Evolutionary conservation across 2,113 vertebrate genomes (phyloP), one percentile per base, ranked within the genome.

Genomic region (Limanda limanda): DNA sequence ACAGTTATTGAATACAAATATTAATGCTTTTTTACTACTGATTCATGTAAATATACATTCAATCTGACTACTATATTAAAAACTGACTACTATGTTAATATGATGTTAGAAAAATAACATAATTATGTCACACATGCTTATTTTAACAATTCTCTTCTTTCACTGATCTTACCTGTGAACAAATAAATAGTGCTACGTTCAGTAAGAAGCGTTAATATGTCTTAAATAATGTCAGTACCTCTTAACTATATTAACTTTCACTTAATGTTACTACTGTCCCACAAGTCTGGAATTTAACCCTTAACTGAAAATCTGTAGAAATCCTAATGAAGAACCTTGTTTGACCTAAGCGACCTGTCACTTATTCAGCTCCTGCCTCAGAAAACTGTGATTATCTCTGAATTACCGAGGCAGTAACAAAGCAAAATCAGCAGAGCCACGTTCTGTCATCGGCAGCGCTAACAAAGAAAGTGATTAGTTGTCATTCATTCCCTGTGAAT

Each of bases 381-480:
- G 14, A 31, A 52, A 70, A 45, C 42, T 70, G 64, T 37, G 59
- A 51, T 65, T 64, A 27, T 21, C 42, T 65, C 21, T 52, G 37
- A 52, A 24, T 42, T 27, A 25, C n/a, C 42, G 71, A 59, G 42
- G 52, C 59, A 45, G 25, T 17, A 51, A 10, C 37, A 40, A 48
- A 23, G 18, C 14, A 24, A 70, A 70, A 59, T 81, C 9, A 52
- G 42, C 59, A 1, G 3, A 42, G 31, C 21, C 35, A 3, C 55
- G 35, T 51, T 27, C 31, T 31, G 6, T 31, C 48, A 67, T 31
- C 48, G 37, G 27, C 18, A 57, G 8, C 45, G 27, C 31, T 45
- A 55, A 55, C 54, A 67, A 76, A 61, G 54, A 76, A 25, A 57
- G 20, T n/a, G n/a, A 65, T 73, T 68, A 59, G 63, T 25, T 54